Conservation (phyloP, 1,140 invertebrate genomes). For the Macrostomum lignano region DNA sequence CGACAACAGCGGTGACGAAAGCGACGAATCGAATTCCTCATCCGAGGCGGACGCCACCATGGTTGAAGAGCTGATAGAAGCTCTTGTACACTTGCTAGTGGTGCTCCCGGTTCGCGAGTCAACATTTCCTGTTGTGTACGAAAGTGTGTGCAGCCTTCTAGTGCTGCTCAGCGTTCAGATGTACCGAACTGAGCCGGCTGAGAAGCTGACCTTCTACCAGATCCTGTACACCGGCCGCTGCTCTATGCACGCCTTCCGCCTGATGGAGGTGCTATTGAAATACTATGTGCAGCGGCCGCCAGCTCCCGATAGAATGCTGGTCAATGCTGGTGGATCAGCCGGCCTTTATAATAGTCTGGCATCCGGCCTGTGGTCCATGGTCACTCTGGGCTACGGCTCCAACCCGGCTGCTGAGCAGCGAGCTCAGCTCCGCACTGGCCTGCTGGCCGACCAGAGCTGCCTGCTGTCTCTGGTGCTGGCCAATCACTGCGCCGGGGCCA, state of each 20-base stretch:
- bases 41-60: no score
- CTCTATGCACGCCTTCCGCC: no score
- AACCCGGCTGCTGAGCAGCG: constrained; percentile 9
- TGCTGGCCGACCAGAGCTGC: constrained; percentile 57
- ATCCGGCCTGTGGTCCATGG: constrained; percentile 52
- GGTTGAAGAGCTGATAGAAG: not conserved
- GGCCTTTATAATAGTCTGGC: constrained; percentile 11
- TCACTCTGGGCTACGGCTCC: constrained; percentile 36
- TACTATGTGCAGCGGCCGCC: no score
- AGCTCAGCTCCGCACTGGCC: constrained; percentile 30
- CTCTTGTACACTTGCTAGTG: not conserved
- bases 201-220: constrained; percentile 36
- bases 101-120: not conserved
- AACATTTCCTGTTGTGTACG: no score
- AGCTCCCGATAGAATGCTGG: constrained; percentile 15
- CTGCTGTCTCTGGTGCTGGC: constrained; percentile 54
- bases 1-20: no score
- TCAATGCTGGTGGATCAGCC: not conserved
- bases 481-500: constrained; percentile 49
- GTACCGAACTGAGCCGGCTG: constrained; percentile 39
- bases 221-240: no score
- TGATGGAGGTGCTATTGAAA: no score
- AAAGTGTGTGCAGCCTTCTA: constrained; percentile 54
- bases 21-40: no score
- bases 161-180: constrained; percentile 59